Conservation (phyloP, 2,888 invertebrate species). For the Trisateles emortualis region DNA sequence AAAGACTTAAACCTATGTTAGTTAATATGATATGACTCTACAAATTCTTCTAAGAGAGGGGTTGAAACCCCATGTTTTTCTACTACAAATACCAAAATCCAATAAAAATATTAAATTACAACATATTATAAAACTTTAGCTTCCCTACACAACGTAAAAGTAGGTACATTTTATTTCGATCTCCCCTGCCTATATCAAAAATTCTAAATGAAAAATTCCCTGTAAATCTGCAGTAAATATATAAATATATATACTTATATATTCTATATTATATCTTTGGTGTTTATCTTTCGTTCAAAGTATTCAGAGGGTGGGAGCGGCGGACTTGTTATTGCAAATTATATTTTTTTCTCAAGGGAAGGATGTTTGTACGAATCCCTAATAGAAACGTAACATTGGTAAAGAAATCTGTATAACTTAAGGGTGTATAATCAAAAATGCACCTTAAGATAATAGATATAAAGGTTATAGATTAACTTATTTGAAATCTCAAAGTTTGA, state of each 20-base stretch:
- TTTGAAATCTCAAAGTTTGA: slow-evolving; percentile 45
- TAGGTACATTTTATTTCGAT: too few species aligned
- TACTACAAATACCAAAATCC: too few species aligned
- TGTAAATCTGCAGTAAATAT: slow-evolving; percentile 6
- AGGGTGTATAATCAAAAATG: slow-evolving; percentile 22
- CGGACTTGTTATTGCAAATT: slow-evolving; percentile 75
- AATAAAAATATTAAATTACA: too few species aligned
- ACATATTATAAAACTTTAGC: too few species aligned
- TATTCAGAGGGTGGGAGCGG: slow-evolving; percentile 46
- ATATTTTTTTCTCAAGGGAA: slow-evolving; percentile 69
- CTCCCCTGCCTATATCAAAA: too few species aligned
- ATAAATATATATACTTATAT: slow-evolving; percentile 10
- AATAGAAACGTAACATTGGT: slow-evolving; percentile 72
- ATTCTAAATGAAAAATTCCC: slow-evolving; percentile 13
- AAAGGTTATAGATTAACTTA: slow-evolving; percentile 8
- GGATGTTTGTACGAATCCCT: slow-evolving; percentile 68
- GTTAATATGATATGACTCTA: too few species aligned
- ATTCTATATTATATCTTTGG: slow-evolving; percentile 13
- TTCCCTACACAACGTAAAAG: too few species aligned
- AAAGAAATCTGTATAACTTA: slow-evolving; percentile 51
- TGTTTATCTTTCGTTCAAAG: slow-evolving; percentile 36
- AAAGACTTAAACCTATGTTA: too few species aligned
- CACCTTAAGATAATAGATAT: background rate
- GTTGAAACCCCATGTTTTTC: too few species aligned
- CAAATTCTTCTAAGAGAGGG: too few species aligned